A percentile compares a stretch with the other conserved stretches of the same genome.
These are phyloP conservation scores for Corynorhinus townsendii DNA, from an alignment of 2,113 vertebrate genomes.

Conservation along the genomic window DNA sequence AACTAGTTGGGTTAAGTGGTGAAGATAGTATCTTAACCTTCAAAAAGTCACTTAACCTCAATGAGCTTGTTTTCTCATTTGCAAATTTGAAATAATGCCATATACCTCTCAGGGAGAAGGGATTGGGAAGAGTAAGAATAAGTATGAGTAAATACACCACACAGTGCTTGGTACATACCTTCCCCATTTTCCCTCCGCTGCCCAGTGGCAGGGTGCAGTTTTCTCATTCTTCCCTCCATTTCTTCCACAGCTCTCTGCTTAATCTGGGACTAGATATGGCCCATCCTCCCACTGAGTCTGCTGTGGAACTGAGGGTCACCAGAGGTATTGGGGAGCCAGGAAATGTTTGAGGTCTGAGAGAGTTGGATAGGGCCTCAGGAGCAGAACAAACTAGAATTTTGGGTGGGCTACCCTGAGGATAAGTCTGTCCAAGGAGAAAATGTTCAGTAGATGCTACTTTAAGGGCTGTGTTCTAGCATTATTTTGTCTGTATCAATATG, in stretches of 20 bases:
- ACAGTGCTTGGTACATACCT: not conserved
- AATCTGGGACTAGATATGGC: rapidly evolving
- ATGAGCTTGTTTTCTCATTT: not conserved
- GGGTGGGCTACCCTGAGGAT: not conserved
- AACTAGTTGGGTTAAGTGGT: not conserved
- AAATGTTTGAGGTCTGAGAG: not conserved
- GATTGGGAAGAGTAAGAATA: not conserved
- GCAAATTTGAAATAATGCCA: not conserved
- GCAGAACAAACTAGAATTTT: not conserved
- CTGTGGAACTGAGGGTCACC: not conserved
- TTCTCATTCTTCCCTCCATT: not conserved
- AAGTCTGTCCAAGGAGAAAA: not conserved
- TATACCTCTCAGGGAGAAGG: not conserved
- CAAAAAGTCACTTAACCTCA: not conserved
- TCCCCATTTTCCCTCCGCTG: not conserved
- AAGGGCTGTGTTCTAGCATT: not conserved
- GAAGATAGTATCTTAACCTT: too few species aligned
- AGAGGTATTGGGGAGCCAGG: not conserved
- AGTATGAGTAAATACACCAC: not conserved
- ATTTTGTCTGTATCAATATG: not conserved
- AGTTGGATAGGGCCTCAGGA: not conserved
- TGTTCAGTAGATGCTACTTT: not conserved
- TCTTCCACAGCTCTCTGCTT: not conserved
- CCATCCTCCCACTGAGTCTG: not conserved
- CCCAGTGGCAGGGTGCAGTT: not conserved